Evolutionary conservation across 2,888 invertebrate genomes (phyloP).

Genomic region (Torymus tubicola): DNA sequence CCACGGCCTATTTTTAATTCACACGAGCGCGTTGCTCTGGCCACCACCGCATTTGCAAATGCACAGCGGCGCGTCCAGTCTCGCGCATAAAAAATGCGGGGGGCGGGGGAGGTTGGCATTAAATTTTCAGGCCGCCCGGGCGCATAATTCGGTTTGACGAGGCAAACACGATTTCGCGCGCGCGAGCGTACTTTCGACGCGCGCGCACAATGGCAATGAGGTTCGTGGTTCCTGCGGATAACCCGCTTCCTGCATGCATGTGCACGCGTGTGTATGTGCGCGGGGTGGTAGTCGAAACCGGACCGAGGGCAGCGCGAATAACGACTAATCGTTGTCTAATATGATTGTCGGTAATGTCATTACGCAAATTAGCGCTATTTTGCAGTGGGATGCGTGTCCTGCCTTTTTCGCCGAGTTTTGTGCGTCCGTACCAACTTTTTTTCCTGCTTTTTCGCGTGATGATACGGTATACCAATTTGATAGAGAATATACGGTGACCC

Average conservation of each 20-base stretch:
- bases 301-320: constrained; percentile 5
- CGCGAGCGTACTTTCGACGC: constrained; percentile 26
- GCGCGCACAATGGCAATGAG: constrained; percentile 30
- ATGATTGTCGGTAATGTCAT: constrained; percentile 3
- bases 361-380: background rate
- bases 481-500: too few species aligned
- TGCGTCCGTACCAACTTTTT: too few species aligned
- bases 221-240: constrained; percentile 40
- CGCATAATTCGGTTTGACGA: constrained; percentile 52
- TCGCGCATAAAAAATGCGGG: background rate
- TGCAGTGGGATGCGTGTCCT: too few species aligned
- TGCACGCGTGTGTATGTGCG: background rate
- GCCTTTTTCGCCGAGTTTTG: too few species aligned
- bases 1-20: too few species aligned
- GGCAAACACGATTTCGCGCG: constrained; percentile 47
- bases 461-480: too few species aligned
- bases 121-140: constrained; percentile 19
- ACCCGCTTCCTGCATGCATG: constrained; percentile 28
- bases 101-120: constrained; percentile 1
- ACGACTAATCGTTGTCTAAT: constrained; percentile 32
- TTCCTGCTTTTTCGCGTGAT: too few species aligned
- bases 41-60: too few species aligned
- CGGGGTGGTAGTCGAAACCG: background rate
- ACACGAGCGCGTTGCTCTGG: background rate
- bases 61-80: background rate